phyloP scores from a whole-genome alignment of 2,113 vertebrate genomes.

The Syngnathoides biaculeatus region DNA sequence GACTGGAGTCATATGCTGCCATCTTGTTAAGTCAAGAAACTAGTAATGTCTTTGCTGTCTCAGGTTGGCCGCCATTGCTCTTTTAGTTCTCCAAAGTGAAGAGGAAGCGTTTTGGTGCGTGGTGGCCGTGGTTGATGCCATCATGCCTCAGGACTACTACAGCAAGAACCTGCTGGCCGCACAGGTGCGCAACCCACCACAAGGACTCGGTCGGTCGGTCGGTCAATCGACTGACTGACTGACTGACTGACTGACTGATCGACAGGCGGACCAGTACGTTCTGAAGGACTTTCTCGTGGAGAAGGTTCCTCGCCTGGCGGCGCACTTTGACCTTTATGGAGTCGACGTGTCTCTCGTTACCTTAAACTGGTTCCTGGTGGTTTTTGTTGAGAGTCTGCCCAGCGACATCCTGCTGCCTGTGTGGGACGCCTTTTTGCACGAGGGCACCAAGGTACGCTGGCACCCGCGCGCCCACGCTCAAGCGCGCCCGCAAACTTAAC shows the following conservation, averaged over 20 bases:
- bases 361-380: slow-evolving; percentile 94
- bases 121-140: slow-evolving; percentile 83
- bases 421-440: slow-evolving; percentile 93
- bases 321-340: slow-evolving; percentile 79
- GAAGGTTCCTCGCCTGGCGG: slow-evolving; percentile 84
- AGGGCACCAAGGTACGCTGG: slow-evolving; percentile 86
- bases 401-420: slow-evolving; percentile 86
- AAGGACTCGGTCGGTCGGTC: too few species aligned
- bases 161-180: slow-evolving; percentile 85
- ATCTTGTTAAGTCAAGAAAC: too few species aligned
- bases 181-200: slow-evolving; percentile 73
- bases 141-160: slow-evolving; percentile 92
- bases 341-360: slow-evolving; percentile 87
- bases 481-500: neutral
- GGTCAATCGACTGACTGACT: too few species aligned
- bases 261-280: slow-evolving; percentile 89
- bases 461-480: neutral
- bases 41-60: slow-evolving; percentile 3
- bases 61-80: slow-evolving; percentile 87
- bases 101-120: slow-evolving; percentile 94
- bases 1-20: too few species aligned
- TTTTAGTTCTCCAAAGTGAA: slow-evolving; percentile 85
- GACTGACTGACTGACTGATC: neutral
- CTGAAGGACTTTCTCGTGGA: slow-evolving; percentile 87
- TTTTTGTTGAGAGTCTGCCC: slow-evolving; percentile 88